Conservation (phyloP, 2,797 vertebrate genomes). For the Microctenopoma lineatum region DNA sequence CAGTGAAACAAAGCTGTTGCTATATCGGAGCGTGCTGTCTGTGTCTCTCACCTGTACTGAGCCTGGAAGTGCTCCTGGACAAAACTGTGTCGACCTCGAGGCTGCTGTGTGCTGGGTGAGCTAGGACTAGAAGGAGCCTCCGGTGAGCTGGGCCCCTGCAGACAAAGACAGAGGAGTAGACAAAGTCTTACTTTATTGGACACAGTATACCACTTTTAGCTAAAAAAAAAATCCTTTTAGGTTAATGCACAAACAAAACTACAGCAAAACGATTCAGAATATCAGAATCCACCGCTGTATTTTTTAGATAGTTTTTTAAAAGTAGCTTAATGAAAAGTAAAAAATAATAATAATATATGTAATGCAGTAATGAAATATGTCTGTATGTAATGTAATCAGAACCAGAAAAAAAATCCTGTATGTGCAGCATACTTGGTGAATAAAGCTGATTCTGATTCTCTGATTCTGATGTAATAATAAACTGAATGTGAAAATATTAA, state of each 20-base stretch:
- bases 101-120: slow-evolving; percentile 54
- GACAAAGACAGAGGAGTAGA: slow-evolving; percentile 8
- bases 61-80: slow-evolving; percentile 97
- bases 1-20: neutral
- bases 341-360: too few relatives aligned
- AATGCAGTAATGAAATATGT: too few relatives aligned
- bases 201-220: neutral
- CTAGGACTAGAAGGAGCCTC: slow-evolving; percentile 67
- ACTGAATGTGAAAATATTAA: neutral
- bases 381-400: too few relatives aligned
- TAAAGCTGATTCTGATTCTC: too few relatives aligned
- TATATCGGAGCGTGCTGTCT: neutral
- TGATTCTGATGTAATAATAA: neutral
- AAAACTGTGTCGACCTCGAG: slow-evolving; percentile 87
- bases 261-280: neutral
- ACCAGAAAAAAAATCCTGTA: too few relatives aligned
- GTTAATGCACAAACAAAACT: neutral
- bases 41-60: slow-evolving; percentile 90
- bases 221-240: neutral
- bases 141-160: slow-evolving; percentile 76
- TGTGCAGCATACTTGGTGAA: too few relatives aligned
- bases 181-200: neutral
- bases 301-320: too few relatives aligned
- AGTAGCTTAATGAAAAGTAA: too few relatives aligned
- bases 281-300: too few relatives aligned